Percentiles rank a stretch among this genome's conserved stretches.
These are phyloP conservation scores for Sinelater perroti DNA, from an alignment of 2,888 invertebrate genomes.

Conservation along the genomic window DNA sequence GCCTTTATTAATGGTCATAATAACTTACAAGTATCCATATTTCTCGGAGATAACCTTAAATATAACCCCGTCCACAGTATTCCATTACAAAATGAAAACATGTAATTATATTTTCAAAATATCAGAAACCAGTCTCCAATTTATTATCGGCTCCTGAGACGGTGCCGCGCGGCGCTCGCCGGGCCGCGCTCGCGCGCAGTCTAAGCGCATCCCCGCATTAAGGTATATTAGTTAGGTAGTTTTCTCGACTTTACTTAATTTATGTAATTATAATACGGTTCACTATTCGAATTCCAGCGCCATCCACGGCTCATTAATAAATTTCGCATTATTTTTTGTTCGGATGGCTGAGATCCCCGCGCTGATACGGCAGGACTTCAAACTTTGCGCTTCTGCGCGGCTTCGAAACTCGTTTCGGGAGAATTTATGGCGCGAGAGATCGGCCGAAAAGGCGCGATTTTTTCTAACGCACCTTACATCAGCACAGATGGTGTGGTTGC, in stretches of 20 bases:
- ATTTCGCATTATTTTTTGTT: slow-evolving; percentile 48
- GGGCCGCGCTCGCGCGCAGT: slow-evolving; percentile 43
- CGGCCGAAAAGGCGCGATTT: neutral
- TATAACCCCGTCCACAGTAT: slow-evolving; percentile 51
- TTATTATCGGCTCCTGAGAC: slow-evolving; percentile 64
- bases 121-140: slow-evolving; percentile 62
- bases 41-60: slow-evolving; percentile 39
- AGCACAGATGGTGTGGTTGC: no score
- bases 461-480: no score
- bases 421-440: slow-evolving; percentile 12
- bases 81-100: slow-evolving; percentile 59
- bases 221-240: slow-evolving; percentile 61
- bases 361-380: slow-evolving; percentile 17
- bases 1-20: slow-evolving; percentile 31
- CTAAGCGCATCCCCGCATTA: slow-evolving; percentile 54
- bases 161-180: slow-evolving; percentile 41
- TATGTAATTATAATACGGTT: slow-evolving; percentile 57
- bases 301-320: slow-evolving; percentile 55
- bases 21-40: slow-evolving; percentile 33
- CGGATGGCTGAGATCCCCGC: slow-evolving; percentile 24
- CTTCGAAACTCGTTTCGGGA: slow-evolving; percentile 12
- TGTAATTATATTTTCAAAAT: slow-evolving; percentile 61
- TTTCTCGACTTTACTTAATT: slow-evolving; percentile 59
- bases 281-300: slow-evolving; percentile 51
- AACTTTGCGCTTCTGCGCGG: slow-evolving; percentile 13